These are phyloP conservation scores for Eristalis intricaria DNA, from an alignment of 2,888 invertebrate genomes.

Conservation along the genomic window DNA sequence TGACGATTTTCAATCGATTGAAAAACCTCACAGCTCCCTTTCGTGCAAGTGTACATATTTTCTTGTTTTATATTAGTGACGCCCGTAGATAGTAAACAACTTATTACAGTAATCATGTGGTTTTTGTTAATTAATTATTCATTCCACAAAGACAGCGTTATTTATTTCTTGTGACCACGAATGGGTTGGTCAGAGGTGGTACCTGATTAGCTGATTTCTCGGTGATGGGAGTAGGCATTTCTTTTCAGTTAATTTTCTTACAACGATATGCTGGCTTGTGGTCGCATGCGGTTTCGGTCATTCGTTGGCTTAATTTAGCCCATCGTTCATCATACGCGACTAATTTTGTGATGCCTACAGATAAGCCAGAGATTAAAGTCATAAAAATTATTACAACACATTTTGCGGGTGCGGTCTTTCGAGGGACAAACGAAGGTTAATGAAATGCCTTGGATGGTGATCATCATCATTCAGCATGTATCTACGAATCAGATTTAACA, in stretches of 20 bases:
- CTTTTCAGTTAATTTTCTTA: not conserved
- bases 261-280: not conserved
- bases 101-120: conserved; percentile 6
- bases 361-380: not conserved
- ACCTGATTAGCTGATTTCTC: not conserved
- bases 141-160: not conserved
- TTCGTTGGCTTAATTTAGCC: too few species aligned
- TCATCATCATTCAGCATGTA: not conserved
- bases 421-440: not conserved
- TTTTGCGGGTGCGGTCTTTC: not conserved
- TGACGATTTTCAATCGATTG: not conserved
- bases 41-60: conserved; percentile 16
- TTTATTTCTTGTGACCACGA: not conserved
- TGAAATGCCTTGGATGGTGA: not conserved
- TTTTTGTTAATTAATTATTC: conserved; percentile 24
- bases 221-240: not conserved
- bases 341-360: not conserved
- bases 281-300: too few species aligned
- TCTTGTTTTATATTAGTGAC: not conserved
- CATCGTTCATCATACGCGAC: not conserved
- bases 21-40: not conserved
- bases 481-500: not conserved
- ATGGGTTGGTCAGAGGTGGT: not conserved
- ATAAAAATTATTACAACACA: not conserved
- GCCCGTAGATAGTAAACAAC: conserved; percentile 34